Base-by-base conservation (phyloP, 2,113 vertebrate species). In the Grammomys dolichurus region DNA sequence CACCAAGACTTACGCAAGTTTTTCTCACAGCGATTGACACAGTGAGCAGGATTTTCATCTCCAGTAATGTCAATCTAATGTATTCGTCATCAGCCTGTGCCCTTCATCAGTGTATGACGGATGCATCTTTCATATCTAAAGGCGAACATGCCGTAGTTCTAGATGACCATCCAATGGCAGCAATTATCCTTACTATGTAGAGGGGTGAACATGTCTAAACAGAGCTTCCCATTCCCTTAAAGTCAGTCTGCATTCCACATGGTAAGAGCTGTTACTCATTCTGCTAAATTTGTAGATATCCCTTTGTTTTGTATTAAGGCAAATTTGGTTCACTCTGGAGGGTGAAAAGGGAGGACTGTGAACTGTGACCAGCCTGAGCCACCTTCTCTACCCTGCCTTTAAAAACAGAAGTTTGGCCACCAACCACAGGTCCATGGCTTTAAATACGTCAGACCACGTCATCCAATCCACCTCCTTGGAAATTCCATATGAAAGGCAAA, bases 381-480 rank as follows among this genome's bases (percentile, higher is more conserved):
- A 56, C 36, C 40, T 88, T 73, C 5, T 28, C 13, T 58, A 58
- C 54, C 48, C 51, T 76, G 56, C n/a, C 54, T 89, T 60, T 89
- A 78, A 51, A 67, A 58, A 90, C 54, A 54, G 72, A 43, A 69
- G 65, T 94, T 88, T 31, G 60, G 12, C 17, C 8, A 69, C 81
- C 63, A 91, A 94, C 91, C 60, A 46, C 11, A 70, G 14, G 54
- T 92, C 22, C 85, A 78, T 94, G 5, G 72, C 90, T 95, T 93
- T 80, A 80, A 96, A 92, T 96, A 36, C 69, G 51, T 33, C 17
- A 77, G 11, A 80, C 69, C 93, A 51, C 93, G 16, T 89, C 20
- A 40, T 33, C 2, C n/a, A 81, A 40, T 33, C 2, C n/a, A 81
- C 46, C 2, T 92, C 43, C 31, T 90, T 36, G 31, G 87, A 73